phyloP scores from a whole-genome alignment of 1,140 invertebrate genomes.

The Sipha flava region DNA sequence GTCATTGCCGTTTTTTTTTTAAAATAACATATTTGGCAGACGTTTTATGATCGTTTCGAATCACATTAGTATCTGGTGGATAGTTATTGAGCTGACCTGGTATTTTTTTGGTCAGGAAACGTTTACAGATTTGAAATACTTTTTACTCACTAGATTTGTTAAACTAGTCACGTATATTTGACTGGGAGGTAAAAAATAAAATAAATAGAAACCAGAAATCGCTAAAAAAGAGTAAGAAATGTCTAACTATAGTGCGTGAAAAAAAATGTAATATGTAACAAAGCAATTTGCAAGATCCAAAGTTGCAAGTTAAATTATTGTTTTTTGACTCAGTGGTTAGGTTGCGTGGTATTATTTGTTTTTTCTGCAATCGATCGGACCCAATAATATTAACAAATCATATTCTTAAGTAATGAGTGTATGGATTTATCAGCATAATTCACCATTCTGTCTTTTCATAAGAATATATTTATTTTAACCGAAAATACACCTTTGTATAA shows the following conservation, averaged over 20 bases:
- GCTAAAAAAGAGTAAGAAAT: not conserved
- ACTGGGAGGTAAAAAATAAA: not conserved
- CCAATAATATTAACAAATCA: not conserved
- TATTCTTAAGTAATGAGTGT: not conserved
- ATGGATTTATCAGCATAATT: not conserved
- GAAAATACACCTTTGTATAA: too few relatives aligned
- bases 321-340: not conserved
- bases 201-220: not conserved
- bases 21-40: too few relatives aligned
- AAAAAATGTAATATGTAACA: not conserved
- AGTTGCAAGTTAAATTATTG: not conserved
- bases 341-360: not conserved
- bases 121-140: not conserved
- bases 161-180: conserved; percentile 8
- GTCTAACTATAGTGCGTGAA: not conserved
- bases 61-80: not conserved
- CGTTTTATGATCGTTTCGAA: not conserved
- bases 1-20: too few relatives aligned
- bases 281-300: not conserved
- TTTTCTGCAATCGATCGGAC: not conserved
- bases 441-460: not conserved
- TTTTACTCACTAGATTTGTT: not conserved
- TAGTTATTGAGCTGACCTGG: not conserved
- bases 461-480: too few relatives aligned
- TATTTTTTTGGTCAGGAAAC: not conserved